Evolutionary conservation across 2,888 invertebrate genomes (phyloP), one percentile per base, ranked within the genome.

Genomic region (Drosophila neutralis): DNA sequence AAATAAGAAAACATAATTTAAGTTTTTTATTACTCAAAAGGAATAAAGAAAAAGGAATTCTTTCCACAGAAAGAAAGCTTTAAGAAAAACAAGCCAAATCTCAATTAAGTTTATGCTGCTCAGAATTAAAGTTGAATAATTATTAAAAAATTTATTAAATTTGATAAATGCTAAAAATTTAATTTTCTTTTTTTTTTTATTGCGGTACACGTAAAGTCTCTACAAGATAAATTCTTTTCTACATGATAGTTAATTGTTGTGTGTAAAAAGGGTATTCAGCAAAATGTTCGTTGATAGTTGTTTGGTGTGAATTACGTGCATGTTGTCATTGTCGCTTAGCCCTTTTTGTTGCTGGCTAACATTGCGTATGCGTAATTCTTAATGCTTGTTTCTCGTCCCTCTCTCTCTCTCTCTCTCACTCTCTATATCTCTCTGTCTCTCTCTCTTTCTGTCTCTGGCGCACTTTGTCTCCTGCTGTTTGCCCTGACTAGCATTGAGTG

Each of bases 361-460:
- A 70, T 70, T 76, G 87, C 86, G 87, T 86, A 86, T 87, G 87
- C 87, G 82, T 85, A 80, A 83, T 87, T 76, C 70, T 36, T 11
- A 29, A 42, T 63, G 35, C 51, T 72, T 56, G 61, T 49, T 56
- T 69, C 66, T n/a, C 2, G 5, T 21, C 13, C 0, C 13, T 38
- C 21, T 21, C 42, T 11, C 21, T 40, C 31, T 10, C 48, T n/a
- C 31, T 2, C 31, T 2, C 31, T 0, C 15, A 13, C 31, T 21
- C 21, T 21, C 21, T 21, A 21, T 29, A 21, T 18, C 6, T 4
- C 18, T 13, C 35, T 21, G 10, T 4, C 27, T 29, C 18, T 13
- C 13, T 21, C 29, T 7, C 36, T 11, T 18, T 1, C 10, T 10
- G 0, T 7, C 36, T 10, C 45, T 18, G 4, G 18, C 63, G n/a